Percentiles rank a stretch among this genome's conserved stretches.
phyloP scores from a whole-genome alignment of 1,140 invertebrate species.

The Plectrocnemia conspersa region DNA sequence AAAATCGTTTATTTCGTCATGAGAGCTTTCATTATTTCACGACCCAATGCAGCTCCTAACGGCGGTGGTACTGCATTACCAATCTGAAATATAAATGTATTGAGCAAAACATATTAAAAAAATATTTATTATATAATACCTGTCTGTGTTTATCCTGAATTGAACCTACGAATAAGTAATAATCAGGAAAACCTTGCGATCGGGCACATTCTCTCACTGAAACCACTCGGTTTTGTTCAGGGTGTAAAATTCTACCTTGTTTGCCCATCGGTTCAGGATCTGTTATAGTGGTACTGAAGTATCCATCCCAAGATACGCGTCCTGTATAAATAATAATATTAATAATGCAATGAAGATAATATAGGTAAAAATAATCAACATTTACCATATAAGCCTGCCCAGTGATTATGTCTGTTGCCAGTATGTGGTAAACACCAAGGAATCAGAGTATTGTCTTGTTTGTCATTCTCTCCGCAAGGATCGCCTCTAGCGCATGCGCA shows the following conservation, averaged over 20 bases:
- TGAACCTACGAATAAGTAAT: slow-evolving; percentile 70
- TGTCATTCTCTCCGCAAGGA: slow-evolving; percentile 66
- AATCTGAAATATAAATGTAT: slow-evolving; percentile 47
- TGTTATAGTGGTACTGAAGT: slow-evolving; percentile 81
- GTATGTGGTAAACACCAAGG: slow-evolving; percentile 91
- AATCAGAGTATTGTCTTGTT: slow-evolving; percentile 80
- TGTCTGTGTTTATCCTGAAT: slow-evolving; percentile 78
- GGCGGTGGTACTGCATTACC: slow-evolving; percentile 87
- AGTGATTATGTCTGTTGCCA: slow-evolving; percentile 80
- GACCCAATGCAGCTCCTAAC: slow-evolving; percentile 68
- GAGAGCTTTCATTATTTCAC: slow-evolving; percentile 64
- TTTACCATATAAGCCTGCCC: slow-evolving; percentile 64
- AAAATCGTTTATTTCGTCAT: background rate
- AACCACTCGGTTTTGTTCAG: slow-evolving; percentile 74
- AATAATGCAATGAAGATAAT: background rate
- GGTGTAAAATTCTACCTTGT: slow-evolving; percentile 78
- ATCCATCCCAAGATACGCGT: slow-evolving; percentile 78
- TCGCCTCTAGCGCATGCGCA: slow-evolving; percentile 67
- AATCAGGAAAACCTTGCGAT: slow-evolving; percentile 82
- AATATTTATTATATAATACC: slow-evolving; percentile 44
- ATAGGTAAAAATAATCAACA: slow-evolving; percentile 5
- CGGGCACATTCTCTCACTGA: slow-evolving; percentile 82
- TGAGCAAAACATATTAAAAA: slow-evolving; percentile 1
- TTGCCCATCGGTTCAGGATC: slow-evolving; percentile 90
- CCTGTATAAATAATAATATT: slow-evolving; percentile 44